phyloP scores from a whole-genome alignment of 2,888 invertebrate species.

The Zygothrica quintamaculata region DNA sequence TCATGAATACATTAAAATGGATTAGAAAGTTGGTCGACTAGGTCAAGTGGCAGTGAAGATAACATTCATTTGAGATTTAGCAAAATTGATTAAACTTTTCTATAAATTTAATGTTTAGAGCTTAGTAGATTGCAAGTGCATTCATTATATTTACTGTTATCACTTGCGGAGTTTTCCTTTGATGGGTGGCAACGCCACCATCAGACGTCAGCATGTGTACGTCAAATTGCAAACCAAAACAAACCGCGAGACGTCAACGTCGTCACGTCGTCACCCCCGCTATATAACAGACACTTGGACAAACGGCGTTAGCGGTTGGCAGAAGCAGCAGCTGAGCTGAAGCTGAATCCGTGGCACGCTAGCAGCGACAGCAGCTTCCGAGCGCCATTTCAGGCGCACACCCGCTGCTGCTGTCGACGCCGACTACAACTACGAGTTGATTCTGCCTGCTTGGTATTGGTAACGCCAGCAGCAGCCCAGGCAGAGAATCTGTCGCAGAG shows the following conservation, averaged over 20 bases:
- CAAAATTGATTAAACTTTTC: not conserved
- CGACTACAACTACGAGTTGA: conserved; percentile 64
- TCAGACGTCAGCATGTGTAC: conserved; percentile 43
- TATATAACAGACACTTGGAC: conserved; percentile 33
- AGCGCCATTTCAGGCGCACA: conserved; percentile 40
- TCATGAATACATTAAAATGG: too few species aligned
- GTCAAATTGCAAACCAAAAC: conserved; percentile 74
- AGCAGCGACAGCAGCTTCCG: conserved; percentile 72
- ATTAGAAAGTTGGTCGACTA: too few species aligned
- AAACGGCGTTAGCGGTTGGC: conserved; percentile 61
- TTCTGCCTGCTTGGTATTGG: conserved; percentile 55
- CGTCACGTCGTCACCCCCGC: conserved; percentile 26
- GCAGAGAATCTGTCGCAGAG: conserved; percentile 52
- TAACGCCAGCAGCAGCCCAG: conserved; percentile 49
- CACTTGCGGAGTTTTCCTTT: conserved; percentile 8
- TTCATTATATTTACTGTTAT: not conserved
- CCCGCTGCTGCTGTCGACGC: conserved; percentile 61
- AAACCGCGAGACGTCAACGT: conserved; percentile 63
- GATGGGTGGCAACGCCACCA: conserved; percentile 56
- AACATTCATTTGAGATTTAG: not conserved
- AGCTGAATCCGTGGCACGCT: conserved; percentile 60
- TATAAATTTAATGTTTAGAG: not conserved
- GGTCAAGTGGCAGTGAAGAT: not conserved
- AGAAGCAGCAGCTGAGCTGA: conserved; percentile 63
- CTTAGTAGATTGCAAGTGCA: not conserved